Conservation (phyloP, 37 sponge, comb jelly and placozoan species). For the Hexactinellida sp. region DNA sequence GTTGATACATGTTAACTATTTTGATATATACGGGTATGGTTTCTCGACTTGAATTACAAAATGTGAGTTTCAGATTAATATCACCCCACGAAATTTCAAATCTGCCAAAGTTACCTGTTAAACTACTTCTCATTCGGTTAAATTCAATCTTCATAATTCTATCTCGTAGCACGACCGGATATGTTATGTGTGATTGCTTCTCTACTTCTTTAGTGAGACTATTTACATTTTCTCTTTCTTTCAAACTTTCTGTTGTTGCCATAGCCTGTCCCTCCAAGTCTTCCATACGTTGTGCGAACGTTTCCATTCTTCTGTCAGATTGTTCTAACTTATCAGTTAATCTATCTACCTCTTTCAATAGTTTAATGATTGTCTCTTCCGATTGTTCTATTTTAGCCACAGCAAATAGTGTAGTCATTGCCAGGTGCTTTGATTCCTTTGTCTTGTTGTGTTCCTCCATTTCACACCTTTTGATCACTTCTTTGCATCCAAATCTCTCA, state of each 20-base stretch:
- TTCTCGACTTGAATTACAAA: not conserved
- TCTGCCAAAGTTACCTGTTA: not conserved
- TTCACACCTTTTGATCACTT: not conserved
- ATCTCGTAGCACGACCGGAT: not conserved
- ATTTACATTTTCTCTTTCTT: not conserved
- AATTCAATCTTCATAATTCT: not conserved
- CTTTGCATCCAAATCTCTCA: not conserved
- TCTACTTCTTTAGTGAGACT: not conserved
- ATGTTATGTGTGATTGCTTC: not conserved
- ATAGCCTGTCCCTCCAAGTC: not conserved
- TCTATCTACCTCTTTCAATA: not conserved
- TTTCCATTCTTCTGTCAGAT: no score
- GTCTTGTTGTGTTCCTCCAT: not conserved
- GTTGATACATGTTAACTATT: not conserved
- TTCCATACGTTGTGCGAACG: no score
- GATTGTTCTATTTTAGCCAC: not conserved
- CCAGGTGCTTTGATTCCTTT: not conserved
- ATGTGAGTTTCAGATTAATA: not conserved
- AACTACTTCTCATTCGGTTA: not conserved
- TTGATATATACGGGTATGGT: not conserved
- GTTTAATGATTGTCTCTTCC: not conserved
- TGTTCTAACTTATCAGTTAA: not conserved
- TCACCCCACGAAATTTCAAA: not conserved
- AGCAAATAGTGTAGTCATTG: not conserved
- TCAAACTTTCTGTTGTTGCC: not conserved